These are phyloP conservation scores for Macrostomum lignano DNA, from an alignment of 1,140 invertebrate genomes.

Conservation along the genomic window DNA sequence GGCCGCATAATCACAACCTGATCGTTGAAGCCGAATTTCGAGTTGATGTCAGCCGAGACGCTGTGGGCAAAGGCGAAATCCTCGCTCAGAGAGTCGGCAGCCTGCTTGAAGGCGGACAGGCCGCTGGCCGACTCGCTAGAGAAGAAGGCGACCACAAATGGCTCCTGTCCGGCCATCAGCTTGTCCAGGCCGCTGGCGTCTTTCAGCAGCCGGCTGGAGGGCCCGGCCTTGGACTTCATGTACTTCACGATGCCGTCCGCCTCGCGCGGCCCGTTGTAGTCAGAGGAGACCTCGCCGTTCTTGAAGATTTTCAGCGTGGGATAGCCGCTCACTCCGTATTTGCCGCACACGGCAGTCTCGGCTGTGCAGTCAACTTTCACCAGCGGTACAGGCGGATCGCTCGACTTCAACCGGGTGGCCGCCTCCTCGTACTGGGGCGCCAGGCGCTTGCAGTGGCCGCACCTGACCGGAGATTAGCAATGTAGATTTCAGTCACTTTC, in stretches of 20 bases:
- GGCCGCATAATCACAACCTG: constrained; percentile 53
- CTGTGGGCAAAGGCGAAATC: constrained; percentile 60
- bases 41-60: constrained; percentile 38
- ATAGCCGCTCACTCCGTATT: constrained; percentile 25
- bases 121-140: background rate
- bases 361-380: constrained; percentile 32
- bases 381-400: constrained; percentile 21
- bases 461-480: no score
- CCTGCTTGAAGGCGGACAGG: constrained; percentile 38
- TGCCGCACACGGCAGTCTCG: constrained; percentile 26
- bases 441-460: constrained; percentile 77
- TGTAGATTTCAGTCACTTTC: no score
- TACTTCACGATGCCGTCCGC: constrained; percentile 36
- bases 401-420: constrained; percentile 46
- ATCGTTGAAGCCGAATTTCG: constrained; percentile 42
- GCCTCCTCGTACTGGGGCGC: constrained; percentile 90
- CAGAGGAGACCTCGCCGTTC: constrained; percentile 52
- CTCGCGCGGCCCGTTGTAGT: constrained; percentile 83
- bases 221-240: constrained; percentile 81
- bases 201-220: constrained; percentile 38
- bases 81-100: constrained; percentile 63
- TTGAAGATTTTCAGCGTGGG: constrained; percentile 29
- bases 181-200: constrained; percentile 40
- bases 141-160: background rate
- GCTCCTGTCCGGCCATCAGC: constrained; percentile 43